Base-by-base conservation (phyloP, 1,140 invertebrate species). In the Drosophila nasuta region DNA sequence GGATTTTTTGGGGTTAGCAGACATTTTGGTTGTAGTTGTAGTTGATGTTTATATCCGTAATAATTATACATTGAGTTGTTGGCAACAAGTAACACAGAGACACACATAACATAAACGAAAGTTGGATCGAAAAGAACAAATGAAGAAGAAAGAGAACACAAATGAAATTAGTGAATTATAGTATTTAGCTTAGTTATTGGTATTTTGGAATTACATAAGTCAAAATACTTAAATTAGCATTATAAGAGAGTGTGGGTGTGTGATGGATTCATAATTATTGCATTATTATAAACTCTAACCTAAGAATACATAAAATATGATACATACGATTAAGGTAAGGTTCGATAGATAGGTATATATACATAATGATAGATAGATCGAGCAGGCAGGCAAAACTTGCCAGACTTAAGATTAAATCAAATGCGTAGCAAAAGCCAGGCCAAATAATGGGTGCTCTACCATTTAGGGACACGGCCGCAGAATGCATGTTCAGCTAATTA, bases 401-500 rank as follows among this genome's bases (percentile, higher is more conserved):
- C 57, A 64, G 72, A 75, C 66, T 68, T 73, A 81, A 81, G 71
- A 57, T 41, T 41, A 57, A 54, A 15, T 15, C n/a, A 77, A 76
- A 73, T 63, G 51, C 41, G 45, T 25, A 25, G 20, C 58, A 75
- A 72, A 71, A 75, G 66, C 54, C 49, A 79, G n/a, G 38, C 43
- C 49, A 68, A 74, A 45, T 43, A 59, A 57, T 57, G 35, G 33
- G 2, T 25, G 25, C 51, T 25, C 20, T 56, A 33, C 33, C 45
- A 33, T 43, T 51, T 33, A 30, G 43, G 4, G 20, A 41, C 51
- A 64, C 20, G 25, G 51, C 41, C 62, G 25, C 41, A 65, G 54
- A 48, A 60, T 76, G 81, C 81, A 75, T 79, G 81, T 83, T 83
- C 77, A 85, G 77, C 80, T 88, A 81, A 85, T 89, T 87, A 83